Base-by-base conservation (phyloP, 1,140 invertebrate species). In the Phortica variegata region DNA sequence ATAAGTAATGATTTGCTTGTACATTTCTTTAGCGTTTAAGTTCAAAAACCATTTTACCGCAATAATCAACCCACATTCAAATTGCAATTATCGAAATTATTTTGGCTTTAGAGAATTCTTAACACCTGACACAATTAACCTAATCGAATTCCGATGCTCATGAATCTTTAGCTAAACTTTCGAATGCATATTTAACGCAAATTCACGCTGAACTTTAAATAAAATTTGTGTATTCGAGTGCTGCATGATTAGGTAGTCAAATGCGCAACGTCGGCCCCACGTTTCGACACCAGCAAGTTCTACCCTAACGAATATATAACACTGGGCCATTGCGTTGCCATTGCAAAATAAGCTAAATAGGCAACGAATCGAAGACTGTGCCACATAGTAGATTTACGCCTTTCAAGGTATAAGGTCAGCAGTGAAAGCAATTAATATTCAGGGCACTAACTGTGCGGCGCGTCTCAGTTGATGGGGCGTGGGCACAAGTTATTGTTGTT, bases 181-280 rank as follows among this genome's bases (percentile, higher is more conserved):
- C 65, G 23, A 26, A 26, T 26, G 23, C 23, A 26, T 6, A 26
- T 26, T 10, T 10, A 26, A 26, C 23, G 10, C 23, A 26, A 10
- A 26, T 26, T 43, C 57, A 58, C 49, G 60, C 57, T 68, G 60
- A 69, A 68, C 63, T 63, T 68, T 68, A 58, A 68, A 68, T 68
- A 68, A 68, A 68, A 68, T 68, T 68, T 63, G 65, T 58, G 68
- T 68, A 68, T 65, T 60, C 60, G 48, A 38, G 40, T 34, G 36
- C 42, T 43, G 49, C 42, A 42, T 51, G 49, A 42, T 45, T 36
- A 38, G 4, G 18, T 18, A 26, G 23, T 10, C 5, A 26, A 26
- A 26, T 26, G n/a, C n/a, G n/a, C n/a, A n/a, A n/a, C n/a, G n/a
- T n/a, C n/a, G n/a, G n/a, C n/a, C n/a, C n/a, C n/a, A n/a, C n/a